phyloP scores from a whole-genome alignment of 2,797 vertebrate genomes.

The Alca torda region DNA sequence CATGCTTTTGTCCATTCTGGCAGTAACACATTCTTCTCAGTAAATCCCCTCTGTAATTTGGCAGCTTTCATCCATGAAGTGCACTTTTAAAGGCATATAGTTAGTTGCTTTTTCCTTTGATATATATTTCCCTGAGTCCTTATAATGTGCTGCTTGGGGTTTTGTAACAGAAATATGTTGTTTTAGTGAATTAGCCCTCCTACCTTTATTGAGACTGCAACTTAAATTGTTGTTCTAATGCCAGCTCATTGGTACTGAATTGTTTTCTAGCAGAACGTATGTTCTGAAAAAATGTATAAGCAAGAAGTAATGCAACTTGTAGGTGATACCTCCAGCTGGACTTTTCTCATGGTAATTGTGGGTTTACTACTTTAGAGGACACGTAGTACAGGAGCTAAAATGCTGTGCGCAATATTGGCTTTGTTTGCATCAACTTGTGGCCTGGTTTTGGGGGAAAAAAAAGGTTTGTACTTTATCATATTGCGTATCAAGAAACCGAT shows the following conservation, averaged over 20 bases:
- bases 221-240: not conserved
- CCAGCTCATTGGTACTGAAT: not conserved
- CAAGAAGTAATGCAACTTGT: not conserved
- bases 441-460: not conserved
- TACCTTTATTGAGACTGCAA: not conserved
- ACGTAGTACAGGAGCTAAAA: slow-evolving; percentile 1
- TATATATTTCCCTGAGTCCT: not conserved
- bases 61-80: slow-evolving; percentile 38
- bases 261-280: slow-evolving; percentile 5
- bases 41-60: slow-evolving; percentile 66
- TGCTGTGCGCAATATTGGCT: not conserved
- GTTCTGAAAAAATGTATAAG: not conserved
- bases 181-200: slow-evolving; percentile 12
- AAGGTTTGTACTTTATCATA: not conserved
- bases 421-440: slow-evolving; percentile 22
- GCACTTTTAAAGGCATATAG: slow-evolving; percentile 19
- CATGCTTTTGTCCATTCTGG: slow-evolving; percentile 62
- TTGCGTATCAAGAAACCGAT: not conserved
- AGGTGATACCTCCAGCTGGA: slow-evolving; percentile 47
- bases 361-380: not conserved
- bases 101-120: slow-evolving; percentile 21
- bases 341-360: slow-evolving; percentile 57
- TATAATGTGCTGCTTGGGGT: not conserved
- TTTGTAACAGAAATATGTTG: slow-evolving; percentile 6
- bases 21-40: slow-evolving; percentile 46